phyloP scores from a whole-genome alignment of 2,113 vertebrate genomes.

The Sander vitreus region DNA sequence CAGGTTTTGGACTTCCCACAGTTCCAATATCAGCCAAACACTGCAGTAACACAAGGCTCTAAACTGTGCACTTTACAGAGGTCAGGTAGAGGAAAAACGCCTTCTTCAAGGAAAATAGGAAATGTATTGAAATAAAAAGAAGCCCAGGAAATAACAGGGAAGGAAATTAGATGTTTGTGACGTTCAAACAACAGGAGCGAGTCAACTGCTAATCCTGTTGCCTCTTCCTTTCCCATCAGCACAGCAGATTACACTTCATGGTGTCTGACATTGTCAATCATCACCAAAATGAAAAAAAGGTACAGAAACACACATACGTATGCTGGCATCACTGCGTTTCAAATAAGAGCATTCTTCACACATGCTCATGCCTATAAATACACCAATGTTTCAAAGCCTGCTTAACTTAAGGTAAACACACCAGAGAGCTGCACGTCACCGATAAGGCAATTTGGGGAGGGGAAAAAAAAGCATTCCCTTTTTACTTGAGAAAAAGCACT shows the following conservation, averaged over 20 bases:
- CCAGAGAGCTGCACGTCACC: slow-evolving; percentile 65
- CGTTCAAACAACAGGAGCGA: slow-evolving; percentile 37
- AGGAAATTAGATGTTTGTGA: slow-evolving; percentile 21
- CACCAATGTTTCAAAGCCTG: slow-evolving; percentile 60
- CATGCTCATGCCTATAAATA: slow-evolving; percentile 50
- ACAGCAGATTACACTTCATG: slow-evolving; percentile 25
- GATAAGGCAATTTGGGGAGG: slow-evolving; percentile 72
- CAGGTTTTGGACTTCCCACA: background rate
- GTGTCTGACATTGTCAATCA: slow-evolving; percentile 61
- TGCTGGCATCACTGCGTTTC: slow-evolving; percentile 21
- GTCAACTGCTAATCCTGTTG: slow-evolving; percentile 55
- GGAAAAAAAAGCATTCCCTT: slow-evolving; percentile 27
- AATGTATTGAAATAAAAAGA: slow-evolving; percentile 25
- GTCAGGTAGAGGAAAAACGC: background rate
- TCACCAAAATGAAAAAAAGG: slow-evolving; percentile 4
- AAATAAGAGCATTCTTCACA: slow-evolving; percentile 47
- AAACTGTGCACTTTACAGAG: slow-evolving; percentile 3
- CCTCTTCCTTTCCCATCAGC: slow-evolving; percentile 27
- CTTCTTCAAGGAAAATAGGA: slow-evolving; percentile 7
- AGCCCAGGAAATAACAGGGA: background rate
- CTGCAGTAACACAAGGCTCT: background rate
- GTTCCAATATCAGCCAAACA: slow-evolving; percentile 12
- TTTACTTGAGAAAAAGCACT: slow-evolving; percentile 49
- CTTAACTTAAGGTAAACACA: slow-evolving; percentile 73
- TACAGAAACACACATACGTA: background rate